Conservation (phyloP, 2,888 invertebrate genomes). For the Monoplex corrugatus region DNA sequence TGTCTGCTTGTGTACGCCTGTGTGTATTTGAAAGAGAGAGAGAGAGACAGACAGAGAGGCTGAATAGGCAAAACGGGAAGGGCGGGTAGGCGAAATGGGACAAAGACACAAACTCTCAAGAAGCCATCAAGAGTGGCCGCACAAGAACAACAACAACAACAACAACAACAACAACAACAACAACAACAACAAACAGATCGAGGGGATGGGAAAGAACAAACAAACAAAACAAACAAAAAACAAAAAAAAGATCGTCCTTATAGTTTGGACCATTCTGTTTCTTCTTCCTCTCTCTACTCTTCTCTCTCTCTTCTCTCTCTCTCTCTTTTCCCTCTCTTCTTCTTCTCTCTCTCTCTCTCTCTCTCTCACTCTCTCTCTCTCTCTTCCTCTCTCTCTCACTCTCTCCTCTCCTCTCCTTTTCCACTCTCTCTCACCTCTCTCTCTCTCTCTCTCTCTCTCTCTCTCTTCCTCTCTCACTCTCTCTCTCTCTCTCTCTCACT, state of each 20-base stretch:
- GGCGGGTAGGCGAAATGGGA: neutral
- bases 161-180: neutral
- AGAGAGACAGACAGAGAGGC: constrained; percentile 30
- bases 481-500: neutral
- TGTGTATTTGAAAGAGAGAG: neutral
- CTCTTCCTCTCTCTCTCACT: neutral
- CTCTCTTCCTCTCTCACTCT: neutral
- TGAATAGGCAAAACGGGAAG: neutral
- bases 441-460: neutral
- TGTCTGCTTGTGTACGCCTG: neutral
- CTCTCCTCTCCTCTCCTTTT: neutral
- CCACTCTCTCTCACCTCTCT: neutral
- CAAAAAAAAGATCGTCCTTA: neutral
- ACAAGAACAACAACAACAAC: neutral
- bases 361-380: neutral
- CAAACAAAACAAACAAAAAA: neutral
- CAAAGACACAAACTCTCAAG: neutral
- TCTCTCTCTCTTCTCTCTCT: neutral
- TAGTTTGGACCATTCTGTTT: neutral
- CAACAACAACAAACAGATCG: neutral
- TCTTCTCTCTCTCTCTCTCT: neutral
- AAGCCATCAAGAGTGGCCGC: neutral
- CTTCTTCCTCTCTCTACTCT: neutral
- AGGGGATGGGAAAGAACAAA: no score
- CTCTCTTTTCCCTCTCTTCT: neutral